phyloP scores from a whole-genome alignment of 2,797 vertebrate species.

The Sorex maritimensis region DNA sequence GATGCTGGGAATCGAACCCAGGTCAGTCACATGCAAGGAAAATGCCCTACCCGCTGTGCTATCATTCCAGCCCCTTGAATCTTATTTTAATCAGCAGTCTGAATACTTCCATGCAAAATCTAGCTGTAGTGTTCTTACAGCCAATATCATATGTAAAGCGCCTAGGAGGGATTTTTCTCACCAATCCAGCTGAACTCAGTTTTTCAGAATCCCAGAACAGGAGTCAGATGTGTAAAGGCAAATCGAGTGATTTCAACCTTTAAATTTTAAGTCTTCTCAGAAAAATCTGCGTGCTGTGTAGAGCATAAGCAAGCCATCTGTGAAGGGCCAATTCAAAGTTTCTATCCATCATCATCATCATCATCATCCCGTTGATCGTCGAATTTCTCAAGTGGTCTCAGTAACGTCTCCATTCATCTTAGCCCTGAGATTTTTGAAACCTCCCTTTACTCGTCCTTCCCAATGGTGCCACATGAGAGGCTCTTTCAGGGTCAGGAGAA shows the following conservation, averaged over 20 bases:
- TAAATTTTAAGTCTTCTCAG: neutral
- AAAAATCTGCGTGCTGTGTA: neutral
- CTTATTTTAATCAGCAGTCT: neutral
- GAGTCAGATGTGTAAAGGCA: neutral
- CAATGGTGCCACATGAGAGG: too few relatives aligned
- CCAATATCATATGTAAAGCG: accelerated
- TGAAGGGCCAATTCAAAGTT: too few relatives aligned
- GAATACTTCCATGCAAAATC: neutral
- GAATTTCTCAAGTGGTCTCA: too few relatives aligned
- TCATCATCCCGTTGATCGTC: too few relatives aligned
- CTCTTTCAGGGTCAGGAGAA: too few relatives aligned
- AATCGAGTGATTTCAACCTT: neutral
- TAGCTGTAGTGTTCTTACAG: neutral
- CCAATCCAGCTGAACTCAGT: neutral
- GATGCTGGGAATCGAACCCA: too few relatives aligned
- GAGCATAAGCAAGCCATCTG: neutral
- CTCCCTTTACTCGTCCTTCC: too few relatives aligned
- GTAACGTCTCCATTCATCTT: too few relatives aligned
- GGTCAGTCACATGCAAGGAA: too few relatives aligned
- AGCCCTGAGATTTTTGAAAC: too few relatives aligned
- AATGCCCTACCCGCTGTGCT: too few relatives aligned
- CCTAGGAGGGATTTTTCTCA: neutral
- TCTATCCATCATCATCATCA: neutral
- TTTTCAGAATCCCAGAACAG: neutral
- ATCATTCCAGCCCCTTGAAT: neutral